A percentile compares a stretch with the other conserved stretches of the same genome.
Conservation (phyloP, 2,888 invertebrate species). For the Chrysotoxum bicinctum region DNA sequence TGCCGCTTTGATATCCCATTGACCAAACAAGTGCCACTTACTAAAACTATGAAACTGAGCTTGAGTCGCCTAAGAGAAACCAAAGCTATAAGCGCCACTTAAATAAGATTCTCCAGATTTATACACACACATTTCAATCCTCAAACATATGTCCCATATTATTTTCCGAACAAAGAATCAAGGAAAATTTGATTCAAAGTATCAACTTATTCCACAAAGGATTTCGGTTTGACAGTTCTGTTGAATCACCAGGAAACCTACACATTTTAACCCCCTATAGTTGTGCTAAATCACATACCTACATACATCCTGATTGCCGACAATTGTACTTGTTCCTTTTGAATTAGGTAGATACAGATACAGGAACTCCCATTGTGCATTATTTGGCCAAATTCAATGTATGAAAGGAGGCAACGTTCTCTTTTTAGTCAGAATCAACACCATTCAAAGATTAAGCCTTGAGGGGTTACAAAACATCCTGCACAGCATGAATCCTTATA, state of each 20-base stretch:
- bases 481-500: conserved; percentile 13
- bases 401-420: not conserved
- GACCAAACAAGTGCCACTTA: no score
- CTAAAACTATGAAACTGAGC: no score
- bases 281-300: not conserved
- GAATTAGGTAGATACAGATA: not conserved
- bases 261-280: not conserved
- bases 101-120: no score
- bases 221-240: conserved; percentile 54
- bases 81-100: no score
- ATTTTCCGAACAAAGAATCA: not conserved
- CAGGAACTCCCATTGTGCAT: conserved; percentile 8
- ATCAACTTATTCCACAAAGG: not conserved
- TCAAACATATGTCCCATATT: no score
- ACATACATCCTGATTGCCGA: conserved; percentile 12
- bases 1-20: no score
- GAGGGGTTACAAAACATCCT: not conserved
- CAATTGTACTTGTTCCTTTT: conserved; percentile 29
- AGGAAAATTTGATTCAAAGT: not conserved
- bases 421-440: conserved; percentile 21
- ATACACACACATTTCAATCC: no score
- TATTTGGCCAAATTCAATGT: conserved; percentile 54
- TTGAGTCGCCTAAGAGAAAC: no score
- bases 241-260: conserved; percentile 38
- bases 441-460: conserved; percentile 23